phyloP scores from a whole-genome alignment of 2,113 vertebrate species.

The Sisor rabdophorus region DNA sequence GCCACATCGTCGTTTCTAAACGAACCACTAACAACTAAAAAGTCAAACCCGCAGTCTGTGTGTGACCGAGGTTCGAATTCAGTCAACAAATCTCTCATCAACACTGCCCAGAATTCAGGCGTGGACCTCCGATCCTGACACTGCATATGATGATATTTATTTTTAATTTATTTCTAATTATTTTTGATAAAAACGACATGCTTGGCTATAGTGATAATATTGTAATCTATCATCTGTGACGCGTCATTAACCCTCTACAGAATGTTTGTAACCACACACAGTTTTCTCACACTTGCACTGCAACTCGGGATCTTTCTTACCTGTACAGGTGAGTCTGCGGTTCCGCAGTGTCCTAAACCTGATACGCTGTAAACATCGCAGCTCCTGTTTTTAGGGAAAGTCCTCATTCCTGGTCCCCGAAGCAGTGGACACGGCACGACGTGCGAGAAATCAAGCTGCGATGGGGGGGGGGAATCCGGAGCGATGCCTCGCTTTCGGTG shows the following conservation, averaged over 20 bases:
- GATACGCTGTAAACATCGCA: slow-evolving; percentile 75
- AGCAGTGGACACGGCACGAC: slow-evolving; percentile 63
- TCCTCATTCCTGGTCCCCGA: slow-evolving; percentile 69
- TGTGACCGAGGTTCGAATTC: neutral
- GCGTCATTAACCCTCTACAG: neutral
- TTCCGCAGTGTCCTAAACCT: slow-evolving; percentile 52
- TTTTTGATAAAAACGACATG: no score
- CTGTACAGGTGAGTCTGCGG: slow-evolving; percentile 57
- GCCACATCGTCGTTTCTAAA: slow-evolving; percentile 28
- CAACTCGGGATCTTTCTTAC: slow-evolving; percentile 54
- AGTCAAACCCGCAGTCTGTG: neutral
- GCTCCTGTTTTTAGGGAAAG: slow-evolving; percentile 67
- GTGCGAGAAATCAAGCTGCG: slow-evolving; percentile 57
- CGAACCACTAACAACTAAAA: neutral
- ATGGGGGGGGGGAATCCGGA: slow-evolving; percentile 53
- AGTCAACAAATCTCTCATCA: slow-evolving; percentile 2
- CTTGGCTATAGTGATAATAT: neutral
- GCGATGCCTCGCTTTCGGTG: slow-evolving; percentile 54
- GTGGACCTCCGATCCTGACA: neutral
- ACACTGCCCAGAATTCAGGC: neutral
- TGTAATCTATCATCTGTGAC: neutral
- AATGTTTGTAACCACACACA: neutral
- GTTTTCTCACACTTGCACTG: neutral
- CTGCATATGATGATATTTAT: neutral
- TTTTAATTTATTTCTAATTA: no score